Conservation (phyloP, 2,888 invertebrate species). For the Stenolophus ochropezus region DNA sequence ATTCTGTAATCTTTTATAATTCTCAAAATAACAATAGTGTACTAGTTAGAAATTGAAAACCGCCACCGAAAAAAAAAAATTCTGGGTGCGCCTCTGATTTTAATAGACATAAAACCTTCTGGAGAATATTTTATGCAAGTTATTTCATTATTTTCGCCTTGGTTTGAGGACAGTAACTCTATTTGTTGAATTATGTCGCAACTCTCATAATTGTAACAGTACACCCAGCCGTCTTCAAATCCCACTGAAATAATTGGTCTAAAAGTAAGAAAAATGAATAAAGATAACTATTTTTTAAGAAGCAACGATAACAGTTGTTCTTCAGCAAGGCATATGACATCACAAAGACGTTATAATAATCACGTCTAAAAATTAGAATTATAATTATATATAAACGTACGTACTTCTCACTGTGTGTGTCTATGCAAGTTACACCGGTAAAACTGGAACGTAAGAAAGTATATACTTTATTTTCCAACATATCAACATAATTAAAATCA, state of each 20-base stretch:
- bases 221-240: conserved; percentile 73
- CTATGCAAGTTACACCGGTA: conserved; percentile 65
- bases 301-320: too few relatives aligned
- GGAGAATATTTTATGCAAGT: conserved; percentile 76
- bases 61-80: too few relatives aligned
- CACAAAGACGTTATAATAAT: too few relatives aligned
- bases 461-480: conserved; percentile 73
- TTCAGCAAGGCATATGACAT: too few relatives aligned
- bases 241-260: conserved; percentile 75
- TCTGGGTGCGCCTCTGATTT: too few relatives aligned
- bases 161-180: too few relatives aligned
- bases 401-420: conserved; percentile 76
- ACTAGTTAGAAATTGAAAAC: too few relatives aligned
- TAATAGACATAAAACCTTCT: conserved; percentile 72
- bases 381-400: neutral
- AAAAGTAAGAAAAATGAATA: conserved; percentile 62
- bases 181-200: too few relatives aligned
- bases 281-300: too few relatives aligned
- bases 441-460: conserved; percentile 72
- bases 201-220: conserved; percentile 72
- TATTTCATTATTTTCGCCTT: conserved; percentile 62
- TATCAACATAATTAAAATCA: conserved; percentile 75
- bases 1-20: too few relatives aligned
- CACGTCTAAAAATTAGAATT: neutral
- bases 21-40: too few relatives aligned